Evolutionary conservation across 2,888 invertebrate species (phyloP), one percentile per base, ranked within the genome.

Genomic region (Drosophila nr. perissopoda): DNA sequence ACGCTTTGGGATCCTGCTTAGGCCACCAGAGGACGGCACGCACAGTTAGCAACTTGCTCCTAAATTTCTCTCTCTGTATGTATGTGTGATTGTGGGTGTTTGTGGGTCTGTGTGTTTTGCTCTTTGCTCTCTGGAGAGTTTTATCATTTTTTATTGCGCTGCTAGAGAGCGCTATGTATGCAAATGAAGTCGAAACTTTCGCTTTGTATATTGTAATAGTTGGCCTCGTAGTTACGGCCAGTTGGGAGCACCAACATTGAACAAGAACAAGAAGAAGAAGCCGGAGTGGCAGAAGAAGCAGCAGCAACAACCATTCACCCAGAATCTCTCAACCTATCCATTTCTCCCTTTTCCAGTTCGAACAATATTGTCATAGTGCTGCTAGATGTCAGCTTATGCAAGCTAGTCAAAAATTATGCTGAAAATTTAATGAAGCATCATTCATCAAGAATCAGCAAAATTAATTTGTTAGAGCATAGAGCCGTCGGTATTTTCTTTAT

Each of bases 131-230:
- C 88, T 70, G 40, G 88, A 90, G 91, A 89, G 85, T 91, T 91
- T 90, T 91, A 91, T 91, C 91, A 91, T 89, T 91, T 91, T 91
- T 88, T 91, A 91, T 91, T 88, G 85, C 85, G 82, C 82, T 90
- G 79, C 91, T 91, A 87, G 78, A 89, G 91, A 88, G 91, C 88
- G 85, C 91, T 91, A 88, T 91, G 89, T 91, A 91, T 91, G 91
- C 90, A 91, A 91, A 91, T 91, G 90, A 91, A 91, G 89, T 89
- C 83, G 87, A 84, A 83, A 87, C 87, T 85, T 89, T 79, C 76
- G 78, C 88, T 88, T 88, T 88, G 89, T 87, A 76, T 54, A 54
- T 54, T 38, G 36, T 54, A 38, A 29, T 85, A 85, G 83, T 82
- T 81, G 85, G 46, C 25, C 86, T 81, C 72, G 66, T 72, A 76